These are phyloP conservation scores for Noctuana brunneofusca DNA, from an alignment of 2,888 invertebrate genomes.

Conservation along the genomic window DNA sequence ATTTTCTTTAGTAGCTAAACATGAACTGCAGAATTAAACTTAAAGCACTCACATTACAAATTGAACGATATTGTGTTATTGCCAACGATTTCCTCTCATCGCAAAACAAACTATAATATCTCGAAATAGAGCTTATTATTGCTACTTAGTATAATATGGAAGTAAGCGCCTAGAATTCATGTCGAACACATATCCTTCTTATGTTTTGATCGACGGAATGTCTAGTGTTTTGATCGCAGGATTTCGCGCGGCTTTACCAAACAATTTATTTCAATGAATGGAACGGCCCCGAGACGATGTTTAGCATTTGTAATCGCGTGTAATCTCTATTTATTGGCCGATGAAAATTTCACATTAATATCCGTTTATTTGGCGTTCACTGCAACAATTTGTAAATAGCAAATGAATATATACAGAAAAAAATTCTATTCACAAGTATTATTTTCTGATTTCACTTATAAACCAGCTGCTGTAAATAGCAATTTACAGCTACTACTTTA, in stretches of 20 bases:
- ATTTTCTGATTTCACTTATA: too few relatives aligned
- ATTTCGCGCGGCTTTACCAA: slow-evolving; percentile 54
- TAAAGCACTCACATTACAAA: slow-evolving; percentile 55
- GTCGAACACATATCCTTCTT: slow-evolving; percentile 62
- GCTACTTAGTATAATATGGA: slow-evolving; percentile 34
- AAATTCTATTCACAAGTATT: too few relatives aligned
- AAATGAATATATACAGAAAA: not conserved
- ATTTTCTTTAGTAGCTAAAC: slow-evolving; percentile 56
- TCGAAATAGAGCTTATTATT: slow-evolving; percentile 51
- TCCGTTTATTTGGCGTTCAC: not conserved
- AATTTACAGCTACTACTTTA: too few relatives aligned
- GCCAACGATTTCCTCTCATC: slow-evolving; percentile 46
- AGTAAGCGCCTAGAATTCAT: slow-evolving; percentile 44
- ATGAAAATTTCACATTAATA: slow-evolving; percentile 19
- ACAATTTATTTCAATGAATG: slow-evolving; percentile 66
- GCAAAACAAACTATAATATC: slow-evolving; percentile 41
- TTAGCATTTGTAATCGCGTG: slow-evolving; percentile 48
- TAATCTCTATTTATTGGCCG: slow-evolving; percentile 56
- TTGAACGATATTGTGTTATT: slow-evolving; percentile 53
- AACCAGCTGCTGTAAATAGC: too few relatives aligned
- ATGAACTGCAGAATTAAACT: slow-evolving; percentile 57
- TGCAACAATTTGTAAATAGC: not conserved
- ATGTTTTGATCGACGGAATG: slow-evolving; percentile 70
- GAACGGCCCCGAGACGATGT: slow-evolving; percentile 47
- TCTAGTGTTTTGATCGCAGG: slow-evolving; percentile 68